Evolutionary conservation across 37 sponge, comb jelly and placozoan genomes (phyloP).

Genomic region (Geodia barretti): DNA sequence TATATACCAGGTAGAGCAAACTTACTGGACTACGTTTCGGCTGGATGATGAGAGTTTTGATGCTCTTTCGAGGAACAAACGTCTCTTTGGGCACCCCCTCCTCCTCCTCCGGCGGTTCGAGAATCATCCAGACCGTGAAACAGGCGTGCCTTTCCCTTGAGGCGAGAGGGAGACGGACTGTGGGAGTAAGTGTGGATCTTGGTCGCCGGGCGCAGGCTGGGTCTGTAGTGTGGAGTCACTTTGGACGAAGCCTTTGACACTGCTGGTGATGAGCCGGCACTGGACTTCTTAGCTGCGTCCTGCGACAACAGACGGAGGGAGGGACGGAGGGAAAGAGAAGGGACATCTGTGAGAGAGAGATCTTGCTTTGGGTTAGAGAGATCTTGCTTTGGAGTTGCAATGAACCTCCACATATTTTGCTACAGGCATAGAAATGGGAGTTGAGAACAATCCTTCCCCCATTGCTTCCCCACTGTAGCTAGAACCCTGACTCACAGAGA

Average conservation of each 20-base stretch:
- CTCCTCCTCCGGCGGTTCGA: not conserved
- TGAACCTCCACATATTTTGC: too few relatives aligned
- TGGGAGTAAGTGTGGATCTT: constrained; percentile 55
- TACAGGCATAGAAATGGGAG: too few relatives aligned
- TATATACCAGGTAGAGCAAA: constrained; percentile 3
- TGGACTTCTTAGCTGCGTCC: constrained; percentile 51
- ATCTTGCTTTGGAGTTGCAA: too few relatives aligned
- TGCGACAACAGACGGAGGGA: constrained; percentile 19
- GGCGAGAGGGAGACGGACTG: constrained; percentile 48
- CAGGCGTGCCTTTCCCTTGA: constrained; percentile 45
- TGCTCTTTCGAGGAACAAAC: constrained; percentile 72
- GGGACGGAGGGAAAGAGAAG: not conserved
- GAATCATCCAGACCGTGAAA: constrained; percentile 77
- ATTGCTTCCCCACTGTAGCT: too few relatives aligned
- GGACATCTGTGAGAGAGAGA: too few relatives aligned
- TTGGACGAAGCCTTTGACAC: constrained; percentile 29
- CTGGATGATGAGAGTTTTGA: constrained; percentile 74
- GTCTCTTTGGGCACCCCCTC: constrained; percentile 13
- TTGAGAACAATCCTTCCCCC: too few relatives aligned
- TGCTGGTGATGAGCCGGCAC: constrained; percentile 19
- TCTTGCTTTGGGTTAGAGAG: too few relatives aligned
- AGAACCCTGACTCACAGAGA: constrained; percentile 42
- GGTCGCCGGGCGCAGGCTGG: constrained; percentile 46
- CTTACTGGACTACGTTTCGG: constrained; percentile 42
- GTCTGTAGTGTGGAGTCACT: constrained; percentile 72